A percentile compares a stretch with the other conserved stretches of the same genome.
phyloP scores from a whole-genome alignment of 1,140 invertebrate genomes.

The Nymphalis io region DNA sequence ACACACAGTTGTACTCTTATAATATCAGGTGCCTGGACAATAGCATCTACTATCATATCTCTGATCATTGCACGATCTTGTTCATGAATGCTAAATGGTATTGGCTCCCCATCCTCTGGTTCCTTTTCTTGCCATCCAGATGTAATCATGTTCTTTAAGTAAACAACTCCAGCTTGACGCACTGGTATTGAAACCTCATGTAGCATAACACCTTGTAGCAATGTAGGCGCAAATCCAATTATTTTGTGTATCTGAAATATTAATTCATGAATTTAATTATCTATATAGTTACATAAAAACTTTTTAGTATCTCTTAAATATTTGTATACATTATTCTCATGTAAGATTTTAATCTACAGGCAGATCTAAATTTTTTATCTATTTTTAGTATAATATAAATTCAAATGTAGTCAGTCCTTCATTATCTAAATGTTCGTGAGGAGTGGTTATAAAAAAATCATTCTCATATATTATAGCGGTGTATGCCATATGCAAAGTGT shows the following conservation, averaged over 20 bases:
- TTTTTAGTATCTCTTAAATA: neutral
- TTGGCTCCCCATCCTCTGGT: conserved; percentile 85
- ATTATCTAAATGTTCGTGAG: neutral
- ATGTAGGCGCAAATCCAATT: conserved; percentile 93
- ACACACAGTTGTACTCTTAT: conserved; percentile 93
- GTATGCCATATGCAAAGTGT: conserved; percentile 7
- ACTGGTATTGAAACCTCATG: conserved; percentile 94
- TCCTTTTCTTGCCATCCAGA: conserved; percentile 95
- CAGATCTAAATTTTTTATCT: neutral
- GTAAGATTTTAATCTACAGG: neutral
- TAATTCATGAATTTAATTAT: conserved; percentile 1
- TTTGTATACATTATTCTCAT: neutral
- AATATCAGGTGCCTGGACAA: conserved; percentile 95
- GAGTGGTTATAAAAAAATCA: conserved; percentile 9
- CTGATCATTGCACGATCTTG: conserved; percentile 97
- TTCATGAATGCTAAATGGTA: conserved; percentile 95
- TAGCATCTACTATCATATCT: conserved; percentile 96
- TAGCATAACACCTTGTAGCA: conserved; percentile 96
- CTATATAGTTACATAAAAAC: neutral
- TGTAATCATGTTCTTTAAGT: conserved; percentile 96
- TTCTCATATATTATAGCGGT: conserved; percentile 9
- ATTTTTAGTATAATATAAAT: conserved; percentile 5
- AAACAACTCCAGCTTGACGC: conserved; percentile 97
- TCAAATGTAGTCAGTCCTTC: neutral
- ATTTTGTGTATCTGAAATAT: conserved; percentile 73